Evolutionary conservation across 1,140 invertebrate species (phyloP).

Genomic region (Conus ventricosus): DNA sequence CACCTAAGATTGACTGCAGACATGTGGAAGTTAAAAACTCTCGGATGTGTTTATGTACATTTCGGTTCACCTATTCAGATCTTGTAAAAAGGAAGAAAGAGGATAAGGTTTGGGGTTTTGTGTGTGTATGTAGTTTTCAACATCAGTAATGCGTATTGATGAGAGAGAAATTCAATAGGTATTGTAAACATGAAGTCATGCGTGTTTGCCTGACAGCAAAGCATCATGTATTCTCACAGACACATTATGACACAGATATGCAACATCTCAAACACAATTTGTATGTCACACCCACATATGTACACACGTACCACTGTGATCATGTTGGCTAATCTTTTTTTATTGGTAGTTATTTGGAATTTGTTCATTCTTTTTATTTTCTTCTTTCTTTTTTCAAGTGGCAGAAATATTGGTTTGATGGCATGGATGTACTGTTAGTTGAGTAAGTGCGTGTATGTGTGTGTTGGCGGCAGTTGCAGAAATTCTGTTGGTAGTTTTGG

Average conservation of each 20-base stretch:
- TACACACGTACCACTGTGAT: constrained; percentile 2
- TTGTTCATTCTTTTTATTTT: no score
- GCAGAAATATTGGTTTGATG: no score
- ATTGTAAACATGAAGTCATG: not conserved
- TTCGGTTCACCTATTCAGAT: not conserved
- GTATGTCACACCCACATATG: not conserved
- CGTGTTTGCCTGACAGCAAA: not conserved
- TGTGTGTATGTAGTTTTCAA: no score
- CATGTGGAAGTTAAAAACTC: not conserved
- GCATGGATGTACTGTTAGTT: no score
- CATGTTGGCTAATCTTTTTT: not conserved
- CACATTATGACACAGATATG: constrained; percentile 1
- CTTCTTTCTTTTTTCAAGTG: no score
- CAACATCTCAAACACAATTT: not conserved
- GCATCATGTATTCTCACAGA: not conserved
- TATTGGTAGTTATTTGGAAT: no score
- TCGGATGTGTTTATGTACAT: not conserved
- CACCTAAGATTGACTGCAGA: not conserved
- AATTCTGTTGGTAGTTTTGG: no score
- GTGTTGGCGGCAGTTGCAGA: no score
- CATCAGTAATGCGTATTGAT: not conserved
- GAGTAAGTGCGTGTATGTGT: no score
- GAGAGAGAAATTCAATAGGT: no score
- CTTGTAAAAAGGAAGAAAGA: not conserved
- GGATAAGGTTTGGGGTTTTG: no score